Evolutionary conservation across 64 coral and sea anemone species (phyloP).

Genomic region (Catalaphyllia jardinei): DNA sequence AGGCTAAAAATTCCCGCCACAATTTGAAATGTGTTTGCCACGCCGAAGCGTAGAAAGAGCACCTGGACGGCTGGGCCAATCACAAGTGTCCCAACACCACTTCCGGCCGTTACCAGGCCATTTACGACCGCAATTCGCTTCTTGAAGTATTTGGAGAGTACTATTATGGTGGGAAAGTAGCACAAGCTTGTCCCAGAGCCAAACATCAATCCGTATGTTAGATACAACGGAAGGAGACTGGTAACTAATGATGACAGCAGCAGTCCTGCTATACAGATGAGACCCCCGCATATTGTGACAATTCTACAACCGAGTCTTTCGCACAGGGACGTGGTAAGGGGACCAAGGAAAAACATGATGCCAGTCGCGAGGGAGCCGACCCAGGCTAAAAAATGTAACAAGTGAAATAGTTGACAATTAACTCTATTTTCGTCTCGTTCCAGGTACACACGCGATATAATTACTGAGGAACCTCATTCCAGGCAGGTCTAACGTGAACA

Average conservation of each 20-base stretch:
- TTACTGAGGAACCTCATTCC: too few relatives aligned
- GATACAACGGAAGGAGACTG: conserved; percentile 73
- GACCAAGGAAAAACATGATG: conserved; percentile 96
- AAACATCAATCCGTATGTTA: conserved; percentile 94
- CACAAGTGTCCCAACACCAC: conserved; percentile 85
- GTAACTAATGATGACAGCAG: conserved; percentile 79
- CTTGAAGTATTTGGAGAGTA: conserved; percentile 93
- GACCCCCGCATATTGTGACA: conserved; percentile 74
- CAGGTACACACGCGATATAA: too few relatives aligned
- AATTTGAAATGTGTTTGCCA: conserved; percentile 58
- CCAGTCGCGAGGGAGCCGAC: conserved; percentile 93
- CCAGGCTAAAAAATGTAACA: conserved; percentile 60
- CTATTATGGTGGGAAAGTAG: conserved; percentile 90
- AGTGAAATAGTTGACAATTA: not conserved
- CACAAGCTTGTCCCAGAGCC: conserved; percentile 95
- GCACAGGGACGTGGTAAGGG: conserved; percentile 84
- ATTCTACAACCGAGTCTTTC: conserved; percentile 90
- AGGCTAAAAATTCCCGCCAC: conserved; percentile 62
- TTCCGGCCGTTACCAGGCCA: conserved; percentile 90
- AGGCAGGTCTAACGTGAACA: too few relatives aligned
- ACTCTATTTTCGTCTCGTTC: too few relatives aligned
- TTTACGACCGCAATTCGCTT: conserved; percentile 87
- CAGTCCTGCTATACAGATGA: conserved; percentile 81
- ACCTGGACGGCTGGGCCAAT: conserved; percentile 73
- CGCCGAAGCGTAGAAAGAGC: conserved; percentile 49